Base-by-base conservation (phyloP, 2,888 invertebrate genomes). In the Tipula helvola region DNA sequence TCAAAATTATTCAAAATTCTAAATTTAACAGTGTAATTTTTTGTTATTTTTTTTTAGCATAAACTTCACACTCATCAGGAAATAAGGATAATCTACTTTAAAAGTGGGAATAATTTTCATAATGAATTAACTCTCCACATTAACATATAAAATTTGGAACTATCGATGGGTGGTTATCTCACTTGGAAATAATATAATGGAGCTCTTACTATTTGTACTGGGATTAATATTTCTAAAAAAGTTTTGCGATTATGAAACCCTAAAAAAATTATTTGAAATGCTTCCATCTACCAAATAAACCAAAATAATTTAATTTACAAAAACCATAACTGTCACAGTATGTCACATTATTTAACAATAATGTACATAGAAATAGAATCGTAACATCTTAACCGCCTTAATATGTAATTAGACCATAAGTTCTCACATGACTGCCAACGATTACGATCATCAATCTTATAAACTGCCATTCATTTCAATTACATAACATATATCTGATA, bases 391-490 rank as follows among this genome's bases (percentile, higher is more conserved):
- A 71, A 71, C 71, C 71, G 71, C 71, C 71, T 71, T 71, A 71
- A 71, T 71, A 10, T 71, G 28, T 71, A 71, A 71, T 71, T 71
- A 71, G 71, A 71, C 71, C 71, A 71, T 71, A 71, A 71, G 71
- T 71, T 71, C 71, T 71, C 71, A 71, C 71, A 71, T 71, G 71
- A 71, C 71, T 71, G 71, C 71, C 71, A 71, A 71, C 71, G 71
- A 71, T 71, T 71, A 71, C 71, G 28, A 71, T 28, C 71, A 71
- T 71, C 71, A 71, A 71, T 71, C 71, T 71, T 71, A 71, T 28
- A 71, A 71, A 71, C 71, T 71, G 71, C 71, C 71, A 71, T 71
- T 71, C 71, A 71, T 71, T 71, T 71, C 71, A 71, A 71, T 71
- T 71, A 71, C 71, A 28, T 71, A 71, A 71, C n/a, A 71, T 71